Evolutionary conservation across 2,797 vertebrate species (phyloP).

Genomic region (Chromobotia macracanthus): DNA sequence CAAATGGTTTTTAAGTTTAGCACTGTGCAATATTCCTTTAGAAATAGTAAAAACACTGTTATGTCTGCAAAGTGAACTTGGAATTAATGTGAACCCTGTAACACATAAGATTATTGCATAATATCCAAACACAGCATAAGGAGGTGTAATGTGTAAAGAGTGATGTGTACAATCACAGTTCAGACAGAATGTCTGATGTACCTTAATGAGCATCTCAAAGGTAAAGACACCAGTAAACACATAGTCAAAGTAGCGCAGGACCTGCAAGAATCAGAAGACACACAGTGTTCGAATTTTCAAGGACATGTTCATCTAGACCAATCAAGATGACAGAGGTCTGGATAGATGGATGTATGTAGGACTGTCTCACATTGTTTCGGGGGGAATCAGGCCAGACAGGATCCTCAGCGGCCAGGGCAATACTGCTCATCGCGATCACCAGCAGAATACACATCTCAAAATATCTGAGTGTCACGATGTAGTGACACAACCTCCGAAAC

Average conservation of each 20-base stretch:
- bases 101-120: not conserved
- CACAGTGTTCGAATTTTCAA: not conserved
- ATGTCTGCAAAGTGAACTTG: not conserved
- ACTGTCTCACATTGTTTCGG: conserved; percentile 87
- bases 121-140: not conserved
- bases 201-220: conserved; percentile 95
- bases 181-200: conserved; percentile 60
- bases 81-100: not conserved
- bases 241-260: conserved; percentile 92
- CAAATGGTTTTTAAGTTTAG: no score
- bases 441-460: conserved; percentile 94
- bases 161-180: not conserved
- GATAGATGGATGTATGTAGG: not conserved
- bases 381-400: conserved; percentile 91
- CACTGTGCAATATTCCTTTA: no score
- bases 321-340: not conserved
- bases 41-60: no score
- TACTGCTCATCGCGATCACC: conserved; percentile 96
- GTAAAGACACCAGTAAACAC: conserved; percentile 94
- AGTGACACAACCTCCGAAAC: conserved; percentile 90
- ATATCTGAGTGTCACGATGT: conserved; percentile 88
- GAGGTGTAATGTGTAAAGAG: not conserved
- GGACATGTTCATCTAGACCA: not conserved
- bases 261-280: conserved; percentile 69
- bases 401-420: conserved; percentile 92